phyloP scores from a whole-genome alignment of 1,140 invertebrate species.

The Bombus balteatus region DNA sequence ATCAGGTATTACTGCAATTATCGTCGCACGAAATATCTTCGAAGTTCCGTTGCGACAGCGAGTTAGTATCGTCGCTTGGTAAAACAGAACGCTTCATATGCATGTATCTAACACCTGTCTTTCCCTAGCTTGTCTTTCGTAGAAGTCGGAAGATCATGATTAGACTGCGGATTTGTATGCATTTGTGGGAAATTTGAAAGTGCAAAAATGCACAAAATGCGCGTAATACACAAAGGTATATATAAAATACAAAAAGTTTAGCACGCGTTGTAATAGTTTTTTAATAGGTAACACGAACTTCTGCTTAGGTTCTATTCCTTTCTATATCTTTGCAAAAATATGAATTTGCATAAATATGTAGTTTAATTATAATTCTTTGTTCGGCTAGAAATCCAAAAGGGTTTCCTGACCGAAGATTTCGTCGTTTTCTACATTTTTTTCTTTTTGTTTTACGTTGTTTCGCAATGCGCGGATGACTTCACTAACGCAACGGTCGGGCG shows the following conservation, averaged over 20 bases:
- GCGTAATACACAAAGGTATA: too few relatives aligned
- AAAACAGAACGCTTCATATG: not conserved
- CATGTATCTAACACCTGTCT: too few relatives aligned
- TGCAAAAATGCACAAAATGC: too few relatives aligned
- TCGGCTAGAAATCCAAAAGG: slow-evolving; percentile 16
- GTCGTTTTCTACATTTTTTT: slow-evolving; percentile 17
- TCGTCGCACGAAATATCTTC: not conserved
- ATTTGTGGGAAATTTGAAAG: too few relatives aligned
- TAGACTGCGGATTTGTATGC: too few relatives aligned
- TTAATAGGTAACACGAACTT: too few relatives aligned
- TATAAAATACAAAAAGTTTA: too few relatives aligned
- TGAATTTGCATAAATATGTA: too few relatives aligned
- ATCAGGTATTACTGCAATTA: not conserved
- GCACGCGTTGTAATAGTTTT: too few relatives aligned
- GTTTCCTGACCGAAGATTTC: slow-evolving; percentile 32
- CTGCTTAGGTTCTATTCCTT: too few relatives aligned
- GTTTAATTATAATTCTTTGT: slow-evolving; percentile 25
- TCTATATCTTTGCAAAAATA: too few relatives aligned
- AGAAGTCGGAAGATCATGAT: not conserved
- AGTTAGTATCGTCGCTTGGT: slow-evolving; percentile 18
- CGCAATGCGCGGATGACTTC: slow-evolving; percentile 63
- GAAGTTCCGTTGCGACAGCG: not conserved
- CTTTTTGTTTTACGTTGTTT: slow-evolving; percentile 60
- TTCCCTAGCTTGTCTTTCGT: not conserved
- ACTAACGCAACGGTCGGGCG: slow-evolving; percentile 50